A percentile compares a stretch with the other conserved stretches of the same genome.
These are phyloP conservation scores for Sebastes hubbsi DNA, from an alignment of 2,797 vertebrate genomes.

Conservation along the genomic window DNA sequence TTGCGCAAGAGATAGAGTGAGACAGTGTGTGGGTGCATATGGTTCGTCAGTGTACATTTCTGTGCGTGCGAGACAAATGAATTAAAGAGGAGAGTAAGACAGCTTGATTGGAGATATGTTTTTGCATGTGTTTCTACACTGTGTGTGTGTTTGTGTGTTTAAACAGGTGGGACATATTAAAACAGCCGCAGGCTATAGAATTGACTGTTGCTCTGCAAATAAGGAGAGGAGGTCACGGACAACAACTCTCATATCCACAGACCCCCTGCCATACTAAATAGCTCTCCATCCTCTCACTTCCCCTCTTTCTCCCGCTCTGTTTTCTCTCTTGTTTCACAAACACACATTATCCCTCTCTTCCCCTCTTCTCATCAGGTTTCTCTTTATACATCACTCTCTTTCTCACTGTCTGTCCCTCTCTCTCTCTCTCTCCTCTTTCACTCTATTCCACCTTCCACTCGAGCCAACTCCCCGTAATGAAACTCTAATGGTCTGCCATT, in stretches of 20 bases:
- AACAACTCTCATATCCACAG: conserved; percentile 50
- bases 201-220: conserved; percentile 62
- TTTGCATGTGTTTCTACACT: neutral
- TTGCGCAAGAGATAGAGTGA: neutral
- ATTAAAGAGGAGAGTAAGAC: conserved; percentile 7
- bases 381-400: conserved; percentile 43
- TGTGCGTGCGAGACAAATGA: neutral
- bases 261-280: conserved; percentile 46
- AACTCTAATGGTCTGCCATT: conserved; percentile 80
- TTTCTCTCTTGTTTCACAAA: conserved; percentile 27
- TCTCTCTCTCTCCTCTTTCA: conserved; percentile 2
- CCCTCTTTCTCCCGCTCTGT: neutral
- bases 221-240: conserved; percentile 55
- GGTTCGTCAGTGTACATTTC: neutral
- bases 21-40: neutral
- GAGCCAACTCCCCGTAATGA: conserved; percentile 75
- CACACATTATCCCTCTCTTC: conserved; percentile 3
- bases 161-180: conserved; percentile 71
- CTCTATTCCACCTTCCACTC: conserved; percentile 63
- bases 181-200: conserved; percentile 48
- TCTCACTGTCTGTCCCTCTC: conserved; percentile 4
- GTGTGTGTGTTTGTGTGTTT: conserved; percentile 4
- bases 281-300: conserved; percentile 27
- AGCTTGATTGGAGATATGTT: neutral
- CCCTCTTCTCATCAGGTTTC: conserved; percentile 41